Evolutionary conservation across 2,113 vertebrate species (phyloP), one percentile per base, ranked within the genome.

Genomic region (Fulmarus glacialis): DNA sequence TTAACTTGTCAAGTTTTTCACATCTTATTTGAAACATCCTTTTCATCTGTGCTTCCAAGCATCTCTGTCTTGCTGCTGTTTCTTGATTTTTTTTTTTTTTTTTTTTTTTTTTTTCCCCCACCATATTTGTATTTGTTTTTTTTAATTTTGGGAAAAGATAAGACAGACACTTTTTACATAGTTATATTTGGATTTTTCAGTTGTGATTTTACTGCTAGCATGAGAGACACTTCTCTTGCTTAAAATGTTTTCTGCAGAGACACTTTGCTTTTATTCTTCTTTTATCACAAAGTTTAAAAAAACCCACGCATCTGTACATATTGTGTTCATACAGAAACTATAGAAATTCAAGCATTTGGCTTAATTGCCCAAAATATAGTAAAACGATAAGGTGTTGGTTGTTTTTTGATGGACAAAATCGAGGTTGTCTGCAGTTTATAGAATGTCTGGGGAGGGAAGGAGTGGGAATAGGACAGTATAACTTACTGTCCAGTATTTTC

Each of bases 401-500:
- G 56, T 86, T 71, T 91, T 91, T 89, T 73, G 74, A 53, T 95
- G 85, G 91, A 93, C 87, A 74, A 89, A 90, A 72, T 91, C 9
- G 4, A 96, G 81, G 30, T 95, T 96, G 82, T 94, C 91, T 96
- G 75, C 82, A 96, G 67, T 96, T 84, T 77, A 15, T 81, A 95
- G 95, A 90, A 91, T 96, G 93, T 90, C 75, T 96, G 97, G 97
- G 97, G 97, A 97, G 97, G 97, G 97, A 94, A 96, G 94, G 97
- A 96, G 95, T 93, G 96, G 97, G 97, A 97, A 93, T 95, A 97
- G 68, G 96, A 90, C 96, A 97, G 93, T 93, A 95, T 79, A 93
- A 95, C 63, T 84, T 97, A 59, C 95, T 97, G 97, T 98, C 97
- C 97, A 96, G 27, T 98, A 93, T 98, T 96, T 98, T 97, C 96